Percentiles rank a stretch among this genome's conserved stretches.
phyloP scores from a whole-genome alignment of 2,888 invertebrate species.

The Notodonta ziczac region DNA sequence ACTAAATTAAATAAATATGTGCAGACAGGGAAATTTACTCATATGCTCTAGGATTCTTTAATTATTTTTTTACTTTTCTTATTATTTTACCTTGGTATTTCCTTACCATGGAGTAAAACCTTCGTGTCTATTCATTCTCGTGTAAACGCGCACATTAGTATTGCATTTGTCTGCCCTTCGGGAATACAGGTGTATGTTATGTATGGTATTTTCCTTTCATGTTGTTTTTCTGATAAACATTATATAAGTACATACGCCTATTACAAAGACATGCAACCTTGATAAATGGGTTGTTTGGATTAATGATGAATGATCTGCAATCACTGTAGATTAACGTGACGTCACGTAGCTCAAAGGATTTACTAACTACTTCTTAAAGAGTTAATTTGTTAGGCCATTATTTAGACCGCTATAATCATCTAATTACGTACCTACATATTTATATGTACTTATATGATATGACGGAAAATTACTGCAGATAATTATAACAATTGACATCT shows the following conservation, averaged over 20 bases:
- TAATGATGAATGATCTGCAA: conserved; percentile 63
- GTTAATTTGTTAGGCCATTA: not conserved
- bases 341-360: conserved; percentile 62
- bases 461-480: not conserved
- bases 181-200: not conserved
- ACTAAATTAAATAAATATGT: conserved; percentile 35
- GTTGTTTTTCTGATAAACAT: conserved; percentile 6
- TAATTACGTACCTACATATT: not conserved
- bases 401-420: not conserved
- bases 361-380: conserved; percentile 25
- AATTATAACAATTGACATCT: not conserved
- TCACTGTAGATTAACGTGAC: conserved; percentile 61
- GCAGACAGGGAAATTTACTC: conserved; percentile 26
- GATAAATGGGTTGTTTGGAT: conserved; percentile 62
- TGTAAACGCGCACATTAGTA: not conserved
- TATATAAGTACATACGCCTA: conserved; percentile 13
- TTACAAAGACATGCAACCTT: conserved; percentile 36
- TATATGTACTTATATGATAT: not conserved
- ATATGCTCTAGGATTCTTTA: not conserved
- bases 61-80: not conserved
- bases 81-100: not conserved
- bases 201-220: conserved; percentile 15
- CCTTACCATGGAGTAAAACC: too few relatives aligned
- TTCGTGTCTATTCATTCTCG: too few relatives aligned
- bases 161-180: not conserved